Percentiles rank a stretch among this genome's conserved stretches.
Evolutionary conservation across 2,113 vertebrate genomes (phyloP).

Genomic region (Morone saxatilis): DNA sequence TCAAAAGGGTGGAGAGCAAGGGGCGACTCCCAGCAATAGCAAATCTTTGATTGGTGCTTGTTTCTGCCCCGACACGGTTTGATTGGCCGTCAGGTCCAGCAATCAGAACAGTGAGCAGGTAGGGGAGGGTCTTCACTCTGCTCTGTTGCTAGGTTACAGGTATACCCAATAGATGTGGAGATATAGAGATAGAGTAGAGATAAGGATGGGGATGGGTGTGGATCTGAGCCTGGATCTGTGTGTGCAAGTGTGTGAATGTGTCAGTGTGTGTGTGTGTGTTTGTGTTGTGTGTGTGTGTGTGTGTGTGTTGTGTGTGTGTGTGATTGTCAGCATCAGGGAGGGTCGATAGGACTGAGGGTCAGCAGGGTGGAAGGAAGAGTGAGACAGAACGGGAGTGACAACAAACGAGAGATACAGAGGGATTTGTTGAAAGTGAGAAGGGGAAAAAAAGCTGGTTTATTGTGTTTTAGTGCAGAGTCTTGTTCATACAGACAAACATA

Average conservation of each 20-base stretch:
- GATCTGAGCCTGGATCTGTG: slow-evolving; percentile 44
- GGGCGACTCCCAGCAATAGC: slow-evolving; percentile 71
- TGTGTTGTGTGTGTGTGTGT: slow-evolving; percentile 5
- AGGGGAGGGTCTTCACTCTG: slow-evolving; percentile 80
- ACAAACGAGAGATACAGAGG: slow-evolving; percentile 40
- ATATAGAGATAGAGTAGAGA: slow-evolving; percentile 82
- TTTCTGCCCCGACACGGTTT: slow-evolving; percentile 32
- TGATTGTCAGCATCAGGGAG: slow-evolving; percentile 51
- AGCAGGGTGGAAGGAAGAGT: slow-evolving; percentile 36
- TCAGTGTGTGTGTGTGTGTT: slow-evolving; percentile 11
- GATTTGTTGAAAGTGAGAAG: slow-evolving; percentile 35
- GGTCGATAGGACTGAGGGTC: slow-evolving; percentile 53
- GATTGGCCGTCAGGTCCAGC: slow-evolving; percentile 77
- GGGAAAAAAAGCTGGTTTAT: slow-evolving; percentile 17
- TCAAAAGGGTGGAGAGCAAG: slow-evolving; percentile 69
- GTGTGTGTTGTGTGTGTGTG: slow-evolving; percentile 11
- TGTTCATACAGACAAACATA: slow-evolving; percentile 29
- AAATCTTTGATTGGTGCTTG: slow-evolving; percentile 61
- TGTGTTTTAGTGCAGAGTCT: slow-evolving; percentile 10
- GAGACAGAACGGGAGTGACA: slow-evolving; percentile 40
- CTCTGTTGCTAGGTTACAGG: slow-evolving; percentile 90
- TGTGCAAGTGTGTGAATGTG: slow-evolving; percentile 5
- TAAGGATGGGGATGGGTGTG: slow-evolving; percentile 75
- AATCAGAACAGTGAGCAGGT: slow-evolving; percentile 80
- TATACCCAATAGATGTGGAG: slow-evolving; percentile 84